These are phyloP conservation scores for Macrochelys suwanniensis DNA, from an alignment of 2,797 vertebrate species.

Conservation along the genomic window DNA sequence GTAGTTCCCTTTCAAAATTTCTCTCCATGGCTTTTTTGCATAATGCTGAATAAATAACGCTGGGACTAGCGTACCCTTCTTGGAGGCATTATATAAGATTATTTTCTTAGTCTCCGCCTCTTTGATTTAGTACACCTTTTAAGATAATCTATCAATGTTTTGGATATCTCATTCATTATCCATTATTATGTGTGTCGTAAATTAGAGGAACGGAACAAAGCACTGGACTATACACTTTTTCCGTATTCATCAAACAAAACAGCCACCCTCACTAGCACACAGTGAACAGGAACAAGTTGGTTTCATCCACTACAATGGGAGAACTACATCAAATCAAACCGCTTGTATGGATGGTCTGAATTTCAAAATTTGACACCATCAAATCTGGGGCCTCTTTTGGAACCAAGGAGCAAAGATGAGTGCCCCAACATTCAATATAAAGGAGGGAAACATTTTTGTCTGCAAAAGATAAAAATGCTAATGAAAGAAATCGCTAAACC, in stretches of 20 bases:
- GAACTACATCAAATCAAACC: not conserved
- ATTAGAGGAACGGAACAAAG: conserved; percentile 77
- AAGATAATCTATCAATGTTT: conserved; percentile 80
- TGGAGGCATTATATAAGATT: conserved; percentile 73
- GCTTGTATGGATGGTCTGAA: conserved; percentile 21
- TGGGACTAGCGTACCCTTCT: conserved; percentile 74
- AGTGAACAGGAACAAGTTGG: conserved; percentile 8
- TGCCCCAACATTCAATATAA: not conserved
- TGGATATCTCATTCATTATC: conserved; percentile 79
- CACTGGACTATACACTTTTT: conserved; percentile 71
- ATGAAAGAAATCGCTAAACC: not conserved
- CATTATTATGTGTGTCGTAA: conserved; percentile 76
- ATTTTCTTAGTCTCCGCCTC: conserved; percentile 73
- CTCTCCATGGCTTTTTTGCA: conserved; percentile 70
- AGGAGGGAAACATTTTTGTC: not conserved
- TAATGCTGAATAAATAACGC: conserved; percentile 72
- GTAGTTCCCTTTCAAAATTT: conserved; percentile 66
- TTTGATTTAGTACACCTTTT: conserved; percentile 79
- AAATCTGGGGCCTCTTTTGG: not conserved
- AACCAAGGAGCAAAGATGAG: conserved; percentile 21
- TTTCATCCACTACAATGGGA: conserved; percentile 29
- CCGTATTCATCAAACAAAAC: conserved; percentile 73
- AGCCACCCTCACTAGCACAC: conserved; percentile 37
- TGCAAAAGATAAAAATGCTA: not conserved
- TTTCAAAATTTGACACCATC: not conserved